phyloP scores from a whole-genome alignment of 1,140 invertebrate species.

The Nasonia giraulti region DNA sequence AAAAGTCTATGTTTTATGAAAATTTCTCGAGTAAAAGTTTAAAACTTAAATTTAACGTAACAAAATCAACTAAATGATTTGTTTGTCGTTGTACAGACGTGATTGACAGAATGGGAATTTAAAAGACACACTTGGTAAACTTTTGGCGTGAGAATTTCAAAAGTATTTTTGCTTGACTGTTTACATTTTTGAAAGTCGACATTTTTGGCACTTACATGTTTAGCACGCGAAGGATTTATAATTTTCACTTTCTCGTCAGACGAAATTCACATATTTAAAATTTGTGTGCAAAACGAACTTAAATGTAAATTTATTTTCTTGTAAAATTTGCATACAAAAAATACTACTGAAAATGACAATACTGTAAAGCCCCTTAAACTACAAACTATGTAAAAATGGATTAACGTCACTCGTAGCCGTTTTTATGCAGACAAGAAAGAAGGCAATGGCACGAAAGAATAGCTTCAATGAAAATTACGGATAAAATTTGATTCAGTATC shows the following conservation, averaged over 20 bases:
- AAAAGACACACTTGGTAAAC: not conserved
- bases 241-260: conserved; percentile 43
- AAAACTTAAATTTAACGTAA: not conserved
- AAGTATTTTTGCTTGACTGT: conserved; percentile 10
- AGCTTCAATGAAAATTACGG: conserved; percentile 48
- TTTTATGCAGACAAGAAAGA: conserved; percentile 53
- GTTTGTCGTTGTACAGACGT: conserved; percentile 17
- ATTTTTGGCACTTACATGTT: conserved; percentile 37
- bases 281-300: not conserved
- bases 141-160: not conserved
- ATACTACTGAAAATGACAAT: conserved; percentile 32
- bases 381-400: conserved; percentile 41
- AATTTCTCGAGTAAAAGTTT: not conserved
- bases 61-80: conserved; percentile 23
- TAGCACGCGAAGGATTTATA: conserved; percentile 16
- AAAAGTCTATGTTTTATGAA: not conserved
- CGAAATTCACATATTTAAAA: not conserved
- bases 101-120: conserved; percentile 11
- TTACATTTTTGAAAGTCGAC: conserved; percentile 15
- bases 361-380: conserved; percentile 38
- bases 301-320: not conserved
- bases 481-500: conserved; percentile 61
- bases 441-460: conserved; percentile 58
- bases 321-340: conserved; percentile 8
- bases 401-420: conserved; percentile 20